These are phyloP conservation scores for Pseudorhiza aurosa DNA, from an alignment of 30 jellyfish, hydroid and myxozoan species.

Conservation along the genomic window DNA sequence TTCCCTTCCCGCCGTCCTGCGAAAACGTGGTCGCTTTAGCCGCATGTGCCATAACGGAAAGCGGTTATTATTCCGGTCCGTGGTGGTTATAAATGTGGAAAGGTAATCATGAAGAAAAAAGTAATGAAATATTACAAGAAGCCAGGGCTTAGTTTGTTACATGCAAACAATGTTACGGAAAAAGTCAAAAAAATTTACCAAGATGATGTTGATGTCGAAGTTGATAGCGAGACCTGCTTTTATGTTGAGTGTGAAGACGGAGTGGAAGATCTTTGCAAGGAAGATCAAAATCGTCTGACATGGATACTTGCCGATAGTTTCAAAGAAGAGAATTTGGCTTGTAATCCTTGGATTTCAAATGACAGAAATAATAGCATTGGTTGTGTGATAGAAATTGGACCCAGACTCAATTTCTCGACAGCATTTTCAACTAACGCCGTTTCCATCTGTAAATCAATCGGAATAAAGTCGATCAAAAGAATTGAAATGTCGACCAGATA, in stretches of 20 bases:
- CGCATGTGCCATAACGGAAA: too few species aligned
- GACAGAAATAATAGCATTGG: neutral
- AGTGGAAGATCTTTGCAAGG: neutral
- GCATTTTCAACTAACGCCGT: constrained; percentile 92
- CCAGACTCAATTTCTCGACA: constrained; percentile 86
- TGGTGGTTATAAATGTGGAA: too few species aligned
- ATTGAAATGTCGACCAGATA: constrained; percentile 77
- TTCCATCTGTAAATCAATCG: constrained; percentile 79
- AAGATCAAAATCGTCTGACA: constrained; percentile 12
- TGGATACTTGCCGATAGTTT: constrained; percentile 32
- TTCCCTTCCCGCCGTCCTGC: too few species aligned
- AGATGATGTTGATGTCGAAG: neutral
- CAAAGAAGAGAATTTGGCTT: constrained; percentile 7
- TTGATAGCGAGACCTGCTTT: constrained; percentile 26
- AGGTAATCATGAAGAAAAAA: neutral
- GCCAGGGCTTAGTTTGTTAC: constrained; percentile 31
- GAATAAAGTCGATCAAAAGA: constrained; percentile 63
- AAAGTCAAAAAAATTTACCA: neutral
- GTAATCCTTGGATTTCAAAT: constrained; percentile 13
- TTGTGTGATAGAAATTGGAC: constrained; percentile 77
- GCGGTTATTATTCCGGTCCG: too few species aligned
- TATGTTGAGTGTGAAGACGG: neutral
- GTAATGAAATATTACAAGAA: constrained; percentile 27
- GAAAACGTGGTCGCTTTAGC: too few species aligned
- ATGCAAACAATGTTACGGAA: neutral